Conservation (phyloP, 1,140 invertebrate genomes). For the Zaprionus ghesquierei region DNA sequence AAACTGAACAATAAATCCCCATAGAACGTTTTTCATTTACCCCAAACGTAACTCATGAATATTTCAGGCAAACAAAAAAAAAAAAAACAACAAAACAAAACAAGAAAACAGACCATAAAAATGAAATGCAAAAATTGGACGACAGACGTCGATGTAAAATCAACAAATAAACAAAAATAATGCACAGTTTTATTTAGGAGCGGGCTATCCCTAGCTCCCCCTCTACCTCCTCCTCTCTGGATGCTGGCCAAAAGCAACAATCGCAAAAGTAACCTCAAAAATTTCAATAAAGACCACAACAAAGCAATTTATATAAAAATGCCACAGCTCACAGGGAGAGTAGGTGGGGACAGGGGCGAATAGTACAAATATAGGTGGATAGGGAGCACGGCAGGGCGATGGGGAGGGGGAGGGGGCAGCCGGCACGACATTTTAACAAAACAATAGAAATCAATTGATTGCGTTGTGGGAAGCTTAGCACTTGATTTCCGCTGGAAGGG, state of each 20-base stretch:
- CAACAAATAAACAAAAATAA: slow-evolving; percentile 77
- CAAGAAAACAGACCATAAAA: slow-evolving; percentile 28
- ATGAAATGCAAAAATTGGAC: slow-evolving; percentile 62
- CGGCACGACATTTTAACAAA: slow-evolving; percentile 77
- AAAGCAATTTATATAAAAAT: slow-evolving; percentile 81
- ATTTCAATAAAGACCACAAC: slow-evolving; percentile 80
- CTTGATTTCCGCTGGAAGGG: slow-evolving; percentile 63
- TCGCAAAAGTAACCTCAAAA: slow-evolving; percentile 78
- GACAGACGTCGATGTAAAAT: slow-evolving; percentile 53
- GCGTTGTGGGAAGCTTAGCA: slow-evolving; percentile 80
- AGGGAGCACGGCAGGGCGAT: background rate
- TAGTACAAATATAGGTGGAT: slow-evolving; percentile 52
- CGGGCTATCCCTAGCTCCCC: slow-evolving; percentile 35
- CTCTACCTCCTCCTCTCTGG: slow-evolving; percentile 14
- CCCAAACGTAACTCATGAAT: slow-evolving; percentile 77
- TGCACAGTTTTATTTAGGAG: slow-evolving; percentile 57
- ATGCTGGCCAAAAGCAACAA: slow-evolving; percentile 64
- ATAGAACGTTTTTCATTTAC: slow-evolving; percentile 72
- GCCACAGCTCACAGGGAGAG: slow-evolving; percentile 41
- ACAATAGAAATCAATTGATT: slow-evolving; percentile 81
- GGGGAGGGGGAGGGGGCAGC: background rate
- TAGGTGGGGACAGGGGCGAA: slow-evolving; percentile 31
- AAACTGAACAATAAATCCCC: slow-evolving; percentile 63
- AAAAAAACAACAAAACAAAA: slow-evolving; percentile 23
- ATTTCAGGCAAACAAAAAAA: slow-evolving; percentile 51